phyloP scores from a whole-genome alignment of 2,888 invertebrate genomes.

The Oligia latruncula region DNA sequence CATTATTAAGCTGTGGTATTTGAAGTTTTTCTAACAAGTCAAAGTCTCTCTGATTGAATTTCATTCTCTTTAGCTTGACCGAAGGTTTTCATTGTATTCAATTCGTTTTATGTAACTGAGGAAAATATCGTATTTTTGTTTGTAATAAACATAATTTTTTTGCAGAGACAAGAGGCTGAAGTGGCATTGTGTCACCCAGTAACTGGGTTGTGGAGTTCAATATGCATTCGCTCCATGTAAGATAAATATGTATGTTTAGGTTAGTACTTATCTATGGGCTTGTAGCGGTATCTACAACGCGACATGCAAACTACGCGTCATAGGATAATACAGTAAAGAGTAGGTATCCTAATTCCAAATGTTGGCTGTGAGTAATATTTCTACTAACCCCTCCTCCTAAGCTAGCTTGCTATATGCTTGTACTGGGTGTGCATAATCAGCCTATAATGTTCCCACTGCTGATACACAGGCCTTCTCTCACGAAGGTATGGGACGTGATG shows the following conservation, averaged over 20 bases:
- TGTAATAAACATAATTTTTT: neutral
- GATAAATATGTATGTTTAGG: neutral
- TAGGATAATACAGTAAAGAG: no score
- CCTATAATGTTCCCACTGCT: no score
- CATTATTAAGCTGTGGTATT: conserved; percentile 58
- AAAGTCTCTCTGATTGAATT: conserved; percentile 57
- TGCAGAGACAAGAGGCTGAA: neutral
- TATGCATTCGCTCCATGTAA: neutral
- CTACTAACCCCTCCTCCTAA: no score
- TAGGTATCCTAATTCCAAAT: no score
- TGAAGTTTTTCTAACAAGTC: conserved; percentile 60
- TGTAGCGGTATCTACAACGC: no score
- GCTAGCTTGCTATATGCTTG: no score
- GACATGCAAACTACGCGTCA: neutral
- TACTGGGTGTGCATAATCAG: no score
- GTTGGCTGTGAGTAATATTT: no score
- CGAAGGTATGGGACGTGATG: no score
- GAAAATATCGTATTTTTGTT: neutral
- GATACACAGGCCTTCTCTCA: no score
- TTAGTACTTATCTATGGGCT: neutral
- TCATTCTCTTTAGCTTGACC: conserved; percentile 25
- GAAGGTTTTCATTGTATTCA: conserved; percentile 21
- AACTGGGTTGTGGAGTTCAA: neutral
- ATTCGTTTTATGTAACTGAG: conserved; percentile 16
- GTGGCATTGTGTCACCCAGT: neutral